Evolutionary conservation across 2,888 invertebrate genomes (phyloP).

Genomic region (Cephus runcator): DNA sequence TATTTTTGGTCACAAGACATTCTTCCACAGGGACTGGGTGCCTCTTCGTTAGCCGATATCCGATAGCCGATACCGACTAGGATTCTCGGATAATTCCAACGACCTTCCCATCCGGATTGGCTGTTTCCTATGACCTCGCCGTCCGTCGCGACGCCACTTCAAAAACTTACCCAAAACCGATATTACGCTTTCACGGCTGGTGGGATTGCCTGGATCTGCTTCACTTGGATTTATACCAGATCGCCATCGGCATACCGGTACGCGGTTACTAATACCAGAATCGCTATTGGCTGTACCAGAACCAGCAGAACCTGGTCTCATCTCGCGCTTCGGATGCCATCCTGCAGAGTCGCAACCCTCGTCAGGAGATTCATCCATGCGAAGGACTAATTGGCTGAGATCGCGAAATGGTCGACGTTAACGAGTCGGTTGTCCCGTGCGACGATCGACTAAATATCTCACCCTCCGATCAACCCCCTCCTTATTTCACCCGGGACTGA

Average conservation of each 20-base stretch:
- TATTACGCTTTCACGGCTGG: neutral
- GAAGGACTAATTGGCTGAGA: neutral
- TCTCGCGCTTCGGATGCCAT: neutral
- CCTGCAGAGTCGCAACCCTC: neutral
- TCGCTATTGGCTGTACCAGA: neutral
- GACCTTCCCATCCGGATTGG: neutral
- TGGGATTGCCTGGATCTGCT: neutral
- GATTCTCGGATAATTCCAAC: neutral
- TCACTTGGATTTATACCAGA: neutral
- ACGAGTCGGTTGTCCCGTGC: neutral
- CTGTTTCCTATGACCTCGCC: neutral
- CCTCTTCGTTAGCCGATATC: neutral
- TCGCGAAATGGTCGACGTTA: neutral
- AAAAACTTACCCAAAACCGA: neutral
- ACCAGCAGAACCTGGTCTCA: neutral
- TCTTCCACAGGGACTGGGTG: neutral
- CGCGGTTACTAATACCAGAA: no score
- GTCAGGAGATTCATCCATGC: neutral
- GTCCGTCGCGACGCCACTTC: neutral
- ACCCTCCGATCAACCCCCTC: neutral
- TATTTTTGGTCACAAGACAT: neutral
- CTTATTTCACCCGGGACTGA: neutral
- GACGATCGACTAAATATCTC: neutral
- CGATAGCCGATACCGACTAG: neutral
- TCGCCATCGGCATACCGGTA: no score